Percentiles rank a stretch among this genome's conserved stretches.
Evolutionary conservation across 1,140 invertebrate species (phyloP).

Genomic region (Polypedilum pembai): DNA sequence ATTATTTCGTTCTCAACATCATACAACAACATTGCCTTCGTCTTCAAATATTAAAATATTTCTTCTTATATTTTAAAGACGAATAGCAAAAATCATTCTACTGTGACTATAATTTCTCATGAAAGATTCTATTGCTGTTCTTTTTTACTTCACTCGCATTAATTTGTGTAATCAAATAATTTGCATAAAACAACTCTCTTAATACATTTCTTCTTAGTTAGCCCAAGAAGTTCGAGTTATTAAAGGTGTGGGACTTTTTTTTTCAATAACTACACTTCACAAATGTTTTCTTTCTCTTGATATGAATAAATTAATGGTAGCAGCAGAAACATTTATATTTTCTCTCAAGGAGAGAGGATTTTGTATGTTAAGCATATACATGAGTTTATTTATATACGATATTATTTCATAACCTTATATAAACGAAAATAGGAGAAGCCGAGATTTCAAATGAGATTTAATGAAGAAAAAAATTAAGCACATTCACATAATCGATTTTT

Average conservation of each 20-base stretch:
- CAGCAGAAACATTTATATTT: too few species aligned
- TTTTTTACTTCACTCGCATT: not conserved
- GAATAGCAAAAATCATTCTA: not conserved
- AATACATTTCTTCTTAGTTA: too few species aligned
- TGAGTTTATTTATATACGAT: not conserved
- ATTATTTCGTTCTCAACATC: too few species aligned
- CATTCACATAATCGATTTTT: too few species aligned
- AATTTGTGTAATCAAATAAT: not conserved
- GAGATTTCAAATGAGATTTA: too few species aligned
- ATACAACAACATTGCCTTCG: too few species aligned
- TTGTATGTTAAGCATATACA: conserved; percentile 2
- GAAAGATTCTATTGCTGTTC: not conserved
- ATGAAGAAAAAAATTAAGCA: too few species aligned
- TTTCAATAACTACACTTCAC: not conserved
- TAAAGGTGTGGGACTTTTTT: conserved; percentile 8
- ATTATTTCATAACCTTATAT: conserved; percentile 19
- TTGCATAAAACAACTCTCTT: not conserved
- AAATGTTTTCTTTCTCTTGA: not conserved
- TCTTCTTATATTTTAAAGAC: too few species aligned
- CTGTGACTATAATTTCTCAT: conserved; percentile 17
- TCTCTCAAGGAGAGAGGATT: not conserved
- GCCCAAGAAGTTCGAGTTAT: not conserved
- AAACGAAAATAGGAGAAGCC: not conserved
- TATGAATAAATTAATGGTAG: not conserved
- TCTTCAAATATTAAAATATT: too few species aligned